Evolutionary conservation across 2,113 vertebrate genomes (phyloP).

Genomic region (Spheniscus mendiculus): DNA sequence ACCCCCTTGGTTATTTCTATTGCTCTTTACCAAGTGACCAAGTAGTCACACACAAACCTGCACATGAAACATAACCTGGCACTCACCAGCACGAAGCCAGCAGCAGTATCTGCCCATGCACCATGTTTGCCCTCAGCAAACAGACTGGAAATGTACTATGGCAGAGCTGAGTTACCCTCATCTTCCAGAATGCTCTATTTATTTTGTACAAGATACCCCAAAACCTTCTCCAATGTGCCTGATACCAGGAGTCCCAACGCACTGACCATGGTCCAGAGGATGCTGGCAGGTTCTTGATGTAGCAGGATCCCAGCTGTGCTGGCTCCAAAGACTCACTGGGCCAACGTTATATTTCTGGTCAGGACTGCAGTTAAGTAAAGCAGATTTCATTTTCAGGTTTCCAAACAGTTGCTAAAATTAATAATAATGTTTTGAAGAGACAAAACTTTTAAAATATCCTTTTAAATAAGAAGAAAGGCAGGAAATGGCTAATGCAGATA

Average conservation of each 20-base stretch:
- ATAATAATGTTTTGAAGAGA: neutral
- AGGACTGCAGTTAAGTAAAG: neutral
- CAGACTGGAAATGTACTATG: fast-evolving
- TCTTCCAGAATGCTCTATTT: neutral
- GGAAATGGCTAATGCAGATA: neutral
- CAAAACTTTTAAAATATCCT: neutral
- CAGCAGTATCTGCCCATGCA: neutral
- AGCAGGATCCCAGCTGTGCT: neutral
- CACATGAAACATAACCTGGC: neutral
- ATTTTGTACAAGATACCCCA: neutral
- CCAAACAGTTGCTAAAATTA: neutral
- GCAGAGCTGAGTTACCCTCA: neutral
- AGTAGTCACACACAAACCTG: neutral
- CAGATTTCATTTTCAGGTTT: neutral
- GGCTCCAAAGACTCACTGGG: neutral
- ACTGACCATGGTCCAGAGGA: neutral
- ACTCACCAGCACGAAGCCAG: neutral
- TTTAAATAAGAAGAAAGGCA: neutral
- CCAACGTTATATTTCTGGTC: too few species aligned
- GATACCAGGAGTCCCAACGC: neutral
- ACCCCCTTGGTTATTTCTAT: neutral
- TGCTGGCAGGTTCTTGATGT: neutral
- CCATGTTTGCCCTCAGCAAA: neutral
- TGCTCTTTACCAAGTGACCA: neutral
- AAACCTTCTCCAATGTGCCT: neutral